Evolutionary conservation across 2,113 vertebrate genomes (phyloP).

Genomic region (Clarias macrocephalus): DNA sequence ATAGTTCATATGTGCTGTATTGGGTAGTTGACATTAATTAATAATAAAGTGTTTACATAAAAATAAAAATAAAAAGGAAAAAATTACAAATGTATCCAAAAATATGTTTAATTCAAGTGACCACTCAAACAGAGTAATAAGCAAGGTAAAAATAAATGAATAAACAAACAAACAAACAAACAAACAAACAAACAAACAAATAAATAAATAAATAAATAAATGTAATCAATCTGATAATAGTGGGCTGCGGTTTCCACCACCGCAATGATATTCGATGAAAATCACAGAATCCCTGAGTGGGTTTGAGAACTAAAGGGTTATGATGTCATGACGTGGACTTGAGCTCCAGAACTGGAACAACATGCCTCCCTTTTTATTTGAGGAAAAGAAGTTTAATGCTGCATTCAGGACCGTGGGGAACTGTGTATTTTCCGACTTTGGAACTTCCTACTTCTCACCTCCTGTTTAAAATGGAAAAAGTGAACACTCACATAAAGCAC

Average conservation of each 20-base stretch:
- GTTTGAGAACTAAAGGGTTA: background rate
- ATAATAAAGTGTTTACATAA: background rate
- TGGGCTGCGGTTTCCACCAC: background rate
- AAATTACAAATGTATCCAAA: no score
- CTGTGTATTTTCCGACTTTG: background rate
- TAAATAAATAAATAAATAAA: no score
- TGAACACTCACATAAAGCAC: background rate
- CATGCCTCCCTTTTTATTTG: background rate
- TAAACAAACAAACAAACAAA: no score
- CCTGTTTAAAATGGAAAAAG: slow-evolving; percentile 3
- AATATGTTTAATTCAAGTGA: background rate
- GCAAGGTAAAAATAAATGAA: background rate
- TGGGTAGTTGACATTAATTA: background rate
- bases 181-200: no score
- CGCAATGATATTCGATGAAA: background rate
- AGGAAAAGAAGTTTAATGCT: background rate
- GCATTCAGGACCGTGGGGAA: background rate
- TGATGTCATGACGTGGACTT: background rate
- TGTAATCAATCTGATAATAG: background rate
- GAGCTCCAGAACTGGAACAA: background rate
- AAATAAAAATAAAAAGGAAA: no score
- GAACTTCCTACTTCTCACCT: background rate
- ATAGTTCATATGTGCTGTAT: background rate
- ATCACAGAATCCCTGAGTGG: background rate
- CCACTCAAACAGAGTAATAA: background rate